Conservation (phyloP, 2,113 vertebrate species). For the Laticauda colubrina region DNA sequence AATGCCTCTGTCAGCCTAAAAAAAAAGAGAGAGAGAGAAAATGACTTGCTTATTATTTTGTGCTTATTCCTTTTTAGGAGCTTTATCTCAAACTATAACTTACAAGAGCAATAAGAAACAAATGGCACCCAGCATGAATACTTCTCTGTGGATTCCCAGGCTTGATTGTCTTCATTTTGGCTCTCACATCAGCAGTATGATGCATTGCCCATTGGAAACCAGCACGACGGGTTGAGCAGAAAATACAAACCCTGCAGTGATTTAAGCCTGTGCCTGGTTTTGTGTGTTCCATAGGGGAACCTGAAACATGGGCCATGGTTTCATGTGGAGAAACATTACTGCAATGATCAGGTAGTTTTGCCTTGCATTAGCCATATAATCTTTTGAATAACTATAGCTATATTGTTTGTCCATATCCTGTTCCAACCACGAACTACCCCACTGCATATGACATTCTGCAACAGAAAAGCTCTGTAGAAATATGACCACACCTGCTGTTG, state of each 20-base stretch:
- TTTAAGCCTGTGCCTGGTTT: constrained; percentile 66
- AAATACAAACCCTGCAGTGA: constrained; percentile 60
- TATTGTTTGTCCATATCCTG: too few species aligned
- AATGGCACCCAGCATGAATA: constrained; percentile 71
- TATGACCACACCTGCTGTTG: too few species aligned
- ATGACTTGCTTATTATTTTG: constrained; percentile 68
- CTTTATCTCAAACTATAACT: constrained; percentile 74
- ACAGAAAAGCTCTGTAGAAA: too few species aligned
- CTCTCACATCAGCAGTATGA: constrained; percentile 67
- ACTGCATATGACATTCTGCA: too few species aligned
- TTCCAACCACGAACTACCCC: too few species aligned
- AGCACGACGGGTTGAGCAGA: constrained; percentile 51
- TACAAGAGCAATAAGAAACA: constrained; percentile 74
- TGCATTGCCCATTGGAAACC: constrained; percentile 65
- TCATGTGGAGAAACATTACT: too few species aligned
- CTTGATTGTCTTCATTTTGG: constrained; percentile 68
- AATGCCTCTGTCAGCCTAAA: constrained; percentile 60
- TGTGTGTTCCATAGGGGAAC: constrained; percentile 59
- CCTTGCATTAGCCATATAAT: too few species aligned
- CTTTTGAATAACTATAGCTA: too few species aligned
- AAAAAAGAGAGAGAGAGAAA: constrained; percentile 55
- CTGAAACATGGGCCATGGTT: constrained; percentile 60
- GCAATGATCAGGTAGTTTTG: too few species aligned
- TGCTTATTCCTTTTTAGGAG: constrained; percentile 67
- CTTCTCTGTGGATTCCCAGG: constrained; percentile 60